Conservation (phyloP, 2,113 vertebrate species). For the Dromaius novaehollandiae region DNA sequence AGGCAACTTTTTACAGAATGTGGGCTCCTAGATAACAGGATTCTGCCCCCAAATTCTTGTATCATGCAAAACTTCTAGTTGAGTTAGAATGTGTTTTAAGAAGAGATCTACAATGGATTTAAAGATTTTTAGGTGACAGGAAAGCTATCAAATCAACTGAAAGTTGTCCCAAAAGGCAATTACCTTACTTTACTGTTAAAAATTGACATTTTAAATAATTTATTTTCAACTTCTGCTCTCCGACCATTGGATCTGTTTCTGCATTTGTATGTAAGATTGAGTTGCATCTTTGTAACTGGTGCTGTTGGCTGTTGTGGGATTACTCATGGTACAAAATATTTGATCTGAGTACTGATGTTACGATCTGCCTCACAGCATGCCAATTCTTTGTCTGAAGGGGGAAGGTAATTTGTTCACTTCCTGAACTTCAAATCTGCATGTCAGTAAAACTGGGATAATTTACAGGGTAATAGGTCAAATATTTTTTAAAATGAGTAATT, state of each 20-base stretch:
- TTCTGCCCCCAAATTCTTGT: neutral
- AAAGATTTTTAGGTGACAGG: neutral
- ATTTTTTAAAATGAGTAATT: neutral
- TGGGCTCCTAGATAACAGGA: neutral
- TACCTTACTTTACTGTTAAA: neutral
- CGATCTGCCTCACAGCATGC: neutral
- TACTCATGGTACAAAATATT: neutral
- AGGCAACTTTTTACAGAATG: neutral
- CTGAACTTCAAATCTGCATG: neutral
- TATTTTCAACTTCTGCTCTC: neutral
- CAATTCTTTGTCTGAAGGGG: neutral
- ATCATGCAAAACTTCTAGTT: neutral
- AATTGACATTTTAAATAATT: neutral
- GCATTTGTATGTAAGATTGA: neutral
- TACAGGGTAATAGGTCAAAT: neutral
- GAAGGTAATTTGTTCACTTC: neutral
- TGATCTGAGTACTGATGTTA: neutral
- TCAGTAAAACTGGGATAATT: neutral
- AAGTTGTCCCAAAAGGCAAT: neutral
- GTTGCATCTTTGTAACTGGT: neutral
- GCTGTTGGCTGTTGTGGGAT: neutral
- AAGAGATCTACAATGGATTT: neutral
- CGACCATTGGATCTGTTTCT: neutral
- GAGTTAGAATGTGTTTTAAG: neutral
- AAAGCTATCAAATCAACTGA: neutral